A percentile compares a stretch with the other conserved stretches of the same genome.
These are phyloP conservation scores for Miopithecus talapoin DNA, from an alignment of 2,797 vertebrate genomes.

Conservation along the genomic window DNA sequence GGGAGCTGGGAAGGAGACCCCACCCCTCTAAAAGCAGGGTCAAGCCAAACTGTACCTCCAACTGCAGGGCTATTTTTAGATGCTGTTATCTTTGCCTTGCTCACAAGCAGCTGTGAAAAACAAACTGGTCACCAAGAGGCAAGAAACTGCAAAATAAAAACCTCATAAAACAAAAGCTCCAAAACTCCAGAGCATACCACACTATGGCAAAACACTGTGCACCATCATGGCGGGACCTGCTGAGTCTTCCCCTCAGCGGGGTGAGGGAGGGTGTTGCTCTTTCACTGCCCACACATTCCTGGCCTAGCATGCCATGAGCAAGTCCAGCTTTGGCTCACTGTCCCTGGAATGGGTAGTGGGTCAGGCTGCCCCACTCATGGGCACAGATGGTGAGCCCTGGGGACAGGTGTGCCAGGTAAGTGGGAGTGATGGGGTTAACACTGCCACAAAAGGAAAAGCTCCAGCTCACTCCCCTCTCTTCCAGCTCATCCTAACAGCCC, in stretches of 20 bases:
- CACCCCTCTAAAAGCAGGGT: conserved; percentile 58
- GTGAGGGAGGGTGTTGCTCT: not conserved
- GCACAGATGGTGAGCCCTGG: conserved; percentile 60
- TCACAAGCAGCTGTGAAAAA: conserved; percentile 72
- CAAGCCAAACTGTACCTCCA: conserved; percentile 66
- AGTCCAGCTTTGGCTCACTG: not conserved
- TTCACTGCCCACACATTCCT: not conserved
- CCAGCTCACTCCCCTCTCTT: not conserved
- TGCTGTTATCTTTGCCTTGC: conserved; percentile 65
- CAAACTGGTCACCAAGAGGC: conserved; percentile 72
- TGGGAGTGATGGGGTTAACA: conserved; percentile 72
- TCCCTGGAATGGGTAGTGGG: not conserved
- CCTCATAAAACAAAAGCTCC: conserved; percentile 51
- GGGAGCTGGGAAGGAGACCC: conserved; percentile 56
- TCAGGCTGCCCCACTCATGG: not conserved
- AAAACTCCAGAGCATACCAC: conserved; percentile 51
- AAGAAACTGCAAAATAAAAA: conserved; percentile 61
- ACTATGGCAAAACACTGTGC: conserved; percentile 7
- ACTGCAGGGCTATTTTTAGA: conserved; percentile 61
- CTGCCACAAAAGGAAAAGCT: conserved; percentile 54
- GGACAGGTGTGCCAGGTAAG: conserved; percentile 66
- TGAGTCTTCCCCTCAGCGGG: conserved; percentile 43
- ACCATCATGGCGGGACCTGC: conserved; percentile 71
- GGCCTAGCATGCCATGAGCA: not conserved
- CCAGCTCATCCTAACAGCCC: conserved; percentile 60